Conservation (phyloP, 1,140 invertebrate genomes). For the Condylostylus longicornis region DNA sequence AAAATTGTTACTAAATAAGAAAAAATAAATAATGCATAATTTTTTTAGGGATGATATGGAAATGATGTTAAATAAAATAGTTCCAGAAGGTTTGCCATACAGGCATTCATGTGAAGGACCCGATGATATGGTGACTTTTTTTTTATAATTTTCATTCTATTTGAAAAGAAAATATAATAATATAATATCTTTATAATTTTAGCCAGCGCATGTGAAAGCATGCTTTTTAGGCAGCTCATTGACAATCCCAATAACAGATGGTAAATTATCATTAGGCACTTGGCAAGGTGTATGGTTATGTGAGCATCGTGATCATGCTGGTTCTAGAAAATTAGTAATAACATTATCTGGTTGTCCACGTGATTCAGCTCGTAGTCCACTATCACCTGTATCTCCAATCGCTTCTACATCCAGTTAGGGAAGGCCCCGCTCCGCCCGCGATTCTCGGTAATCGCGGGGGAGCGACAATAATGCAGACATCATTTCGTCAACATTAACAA, state of each 20-base stretch:
- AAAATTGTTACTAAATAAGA: too few species aligned
- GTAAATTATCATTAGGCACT: conserved; percentile 83
- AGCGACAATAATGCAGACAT: conserved; percentile 34
- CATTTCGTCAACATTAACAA: conserved; percentile 32
- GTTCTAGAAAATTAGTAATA: conserved; percentile 79
- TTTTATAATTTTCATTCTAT: conserved; percentile 4
- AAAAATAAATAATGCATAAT: too few species aligned
- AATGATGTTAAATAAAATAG: conserved; percentile 97
- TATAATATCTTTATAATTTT: conserved; percentile 8
- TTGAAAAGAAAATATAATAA: neutral
- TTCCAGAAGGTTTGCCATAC: conserved; percentile 89
- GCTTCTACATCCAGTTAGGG: conserved; percentile 81
- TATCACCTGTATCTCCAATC: conserved; percentile 67
- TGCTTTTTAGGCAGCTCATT: conserved; percentile 89
- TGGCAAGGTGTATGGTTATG: conserved; percentile 98
- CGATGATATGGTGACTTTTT: conserved; percentile 82
- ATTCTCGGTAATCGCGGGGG: conserved; percentile 34
- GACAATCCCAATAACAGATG: conserved; percentile 90
- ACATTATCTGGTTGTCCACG: conserved; percentile 78
- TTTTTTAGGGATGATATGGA: conserved; percentile 77
- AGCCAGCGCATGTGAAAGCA: conserved; percentile 95
- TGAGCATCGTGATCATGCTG: conserved; percentile 90
- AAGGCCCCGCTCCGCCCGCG: conserved; percentile 35
- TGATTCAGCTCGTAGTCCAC: conserved; percentile 64
- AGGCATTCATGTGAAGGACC: conserved; percentile 94